Percentiles rank a stretch among this genome's conserved stretches.
Evolutionary conservation across 2,113 vertebrate genomes (phyloP).

Genomic region (Oncorhynchus nerka): DNA sequence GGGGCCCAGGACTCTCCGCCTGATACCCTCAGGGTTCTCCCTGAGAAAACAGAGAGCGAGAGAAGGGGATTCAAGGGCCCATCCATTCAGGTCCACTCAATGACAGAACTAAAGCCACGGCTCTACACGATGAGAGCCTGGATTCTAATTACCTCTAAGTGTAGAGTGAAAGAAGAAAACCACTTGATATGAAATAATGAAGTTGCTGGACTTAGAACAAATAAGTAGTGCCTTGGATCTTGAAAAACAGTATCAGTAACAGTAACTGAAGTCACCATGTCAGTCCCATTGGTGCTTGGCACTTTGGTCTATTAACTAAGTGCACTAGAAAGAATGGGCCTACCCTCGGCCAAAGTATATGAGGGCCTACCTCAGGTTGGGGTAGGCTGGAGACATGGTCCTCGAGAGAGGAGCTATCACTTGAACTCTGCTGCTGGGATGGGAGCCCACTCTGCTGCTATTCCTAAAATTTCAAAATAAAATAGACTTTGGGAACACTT

Average conservation of each 20-base stretch:
- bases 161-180: too few species aligned
- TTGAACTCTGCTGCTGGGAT: conserved; percentile 46
- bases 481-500: neutral
- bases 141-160: too few species aligned
- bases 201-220: too few species aligned
- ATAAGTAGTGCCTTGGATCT: too few species aligned
- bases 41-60: conserved; percentile 50
- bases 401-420: conserved; percentile 33
- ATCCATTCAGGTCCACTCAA: neutral
- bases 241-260: too few species aligned
- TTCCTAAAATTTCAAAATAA: conserved; percentile 45
- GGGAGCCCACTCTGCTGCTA: conserved; percentile 28
- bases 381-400: neutral
- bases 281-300: too few species aligned
- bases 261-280: too few species aligned
- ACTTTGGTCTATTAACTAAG: too few species aligned
- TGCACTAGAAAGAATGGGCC: neutral
- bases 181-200: too few species aligned
- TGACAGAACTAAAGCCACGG: neutral
- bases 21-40: conserved; percentile 74
- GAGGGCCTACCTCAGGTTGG: conserved; percentile 5
- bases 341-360: conserved; percentile 15
- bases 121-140: neutral
- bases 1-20: conserved; percentile 59
- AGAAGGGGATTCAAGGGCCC: neutral